Conservation (phyloP, 2,113 vertebrate species). For the crab-eating macaque (Macaca fascicularis) region DNA sequence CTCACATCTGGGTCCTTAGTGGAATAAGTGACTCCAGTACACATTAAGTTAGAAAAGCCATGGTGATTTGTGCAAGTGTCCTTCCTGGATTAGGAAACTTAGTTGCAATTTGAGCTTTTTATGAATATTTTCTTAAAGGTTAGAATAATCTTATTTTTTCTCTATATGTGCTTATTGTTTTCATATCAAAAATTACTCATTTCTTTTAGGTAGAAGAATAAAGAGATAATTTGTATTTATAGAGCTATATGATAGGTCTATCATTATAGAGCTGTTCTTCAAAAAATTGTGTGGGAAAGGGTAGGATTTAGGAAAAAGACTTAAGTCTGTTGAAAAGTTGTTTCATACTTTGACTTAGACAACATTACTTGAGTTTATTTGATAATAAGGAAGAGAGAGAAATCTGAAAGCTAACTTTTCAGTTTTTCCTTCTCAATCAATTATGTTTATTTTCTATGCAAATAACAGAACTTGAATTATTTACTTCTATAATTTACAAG, state of each 20-base stretch:
- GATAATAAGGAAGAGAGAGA: background rate
- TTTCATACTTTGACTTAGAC: background rate
- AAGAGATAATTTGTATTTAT: background rate
- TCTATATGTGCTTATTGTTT: background rate
- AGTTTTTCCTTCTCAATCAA: background rate
- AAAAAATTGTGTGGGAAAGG: background rate
- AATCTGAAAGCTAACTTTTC: background rate
- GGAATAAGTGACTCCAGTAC: background rate
- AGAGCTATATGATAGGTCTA: background rate
- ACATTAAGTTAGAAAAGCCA: background rate
- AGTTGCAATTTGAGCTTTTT: background rate
- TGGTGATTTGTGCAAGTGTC: background rate
- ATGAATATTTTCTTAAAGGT: background rate
- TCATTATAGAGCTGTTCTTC: background rate
- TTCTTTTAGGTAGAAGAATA: background rate
- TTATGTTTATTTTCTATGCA: background rate
- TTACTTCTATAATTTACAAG: background rate
- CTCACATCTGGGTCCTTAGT: background rate
- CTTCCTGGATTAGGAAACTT: background rate
- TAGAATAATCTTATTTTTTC: constrained; percentile 4
- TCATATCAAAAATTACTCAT: background rate
- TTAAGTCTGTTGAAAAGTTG: background rate
- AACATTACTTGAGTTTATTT: background rate
- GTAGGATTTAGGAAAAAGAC: background rate
- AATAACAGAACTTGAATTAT: background rate